Conservation (phyloP, 2,113 vertebrate species). For the Piaya cayana region DNA sequence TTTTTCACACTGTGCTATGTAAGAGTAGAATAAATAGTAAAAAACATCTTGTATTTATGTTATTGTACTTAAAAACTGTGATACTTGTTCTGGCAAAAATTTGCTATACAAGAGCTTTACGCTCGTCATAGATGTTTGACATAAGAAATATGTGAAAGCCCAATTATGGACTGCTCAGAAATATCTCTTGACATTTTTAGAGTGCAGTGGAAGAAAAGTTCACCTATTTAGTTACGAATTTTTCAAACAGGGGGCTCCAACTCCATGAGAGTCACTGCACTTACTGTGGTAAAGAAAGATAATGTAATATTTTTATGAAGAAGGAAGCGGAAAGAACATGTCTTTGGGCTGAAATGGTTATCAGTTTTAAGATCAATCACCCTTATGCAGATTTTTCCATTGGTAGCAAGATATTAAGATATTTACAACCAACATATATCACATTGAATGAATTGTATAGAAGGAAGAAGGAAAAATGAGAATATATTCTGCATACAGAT, state of each 20-base stretch:
- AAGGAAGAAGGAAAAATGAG: neutral
- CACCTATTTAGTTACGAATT: constrained; percentile 28
- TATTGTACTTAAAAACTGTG: neutral
- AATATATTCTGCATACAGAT: neutral
- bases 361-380: constrained; percentile 16
- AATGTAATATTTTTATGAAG: neutral
- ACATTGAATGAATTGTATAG: neutral
- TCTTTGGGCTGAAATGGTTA: neutral
- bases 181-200: constrained; percentile 49
- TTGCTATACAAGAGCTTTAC: constrained; percentile 15
- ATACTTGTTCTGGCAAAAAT: constrained; percentile 4
- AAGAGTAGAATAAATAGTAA: neutral
- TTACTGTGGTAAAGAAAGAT: neutral
- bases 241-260: neutral
- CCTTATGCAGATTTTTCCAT: neutral
- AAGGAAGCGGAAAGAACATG: neutral
- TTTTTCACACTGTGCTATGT: neutral
- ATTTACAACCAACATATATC: constrained; percentile 31
- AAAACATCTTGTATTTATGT: neutral
- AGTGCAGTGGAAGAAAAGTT: neutral
- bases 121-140: neutral
- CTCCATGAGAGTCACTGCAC: neutral
- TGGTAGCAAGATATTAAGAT: constrained; percentile 13
- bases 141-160: constrained; percentile 2
- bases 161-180: constrained; percentile 31